Conservation (phyloP, 2,113 vertebrate genomes). For the Canis aureus region DNA sequence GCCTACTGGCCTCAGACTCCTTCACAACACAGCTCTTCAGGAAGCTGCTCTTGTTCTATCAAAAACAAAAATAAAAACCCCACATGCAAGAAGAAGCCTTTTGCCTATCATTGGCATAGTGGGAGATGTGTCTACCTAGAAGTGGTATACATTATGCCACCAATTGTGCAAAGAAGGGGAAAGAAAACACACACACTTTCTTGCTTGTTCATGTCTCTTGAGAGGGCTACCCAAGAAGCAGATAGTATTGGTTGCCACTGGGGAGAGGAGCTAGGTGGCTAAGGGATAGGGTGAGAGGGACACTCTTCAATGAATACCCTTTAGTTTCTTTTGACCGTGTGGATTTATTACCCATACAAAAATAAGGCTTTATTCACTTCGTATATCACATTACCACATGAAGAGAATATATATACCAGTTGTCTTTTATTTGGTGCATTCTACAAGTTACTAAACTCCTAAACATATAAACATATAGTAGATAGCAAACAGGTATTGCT, state of each 20-base stretch:
- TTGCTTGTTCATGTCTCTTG: not conserved
- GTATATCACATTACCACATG: not conserved
- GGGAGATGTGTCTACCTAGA: not conserved
- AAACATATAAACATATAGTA: not conserved
- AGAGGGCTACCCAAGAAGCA: slow-evolving; percentile 17
- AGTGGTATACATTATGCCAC: not conserved
- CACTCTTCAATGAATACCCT: not conserved
- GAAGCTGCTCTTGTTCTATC: not conserved
- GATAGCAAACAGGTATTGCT: not conserved
- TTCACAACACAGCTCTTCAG: slow-evolving; percentile 25
- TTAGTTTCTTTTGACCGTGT: slow-evolving; percentile 37
- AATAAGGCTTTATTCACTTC: slow-evolving; percentile 34
- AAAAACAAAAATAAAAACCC: not conserved
- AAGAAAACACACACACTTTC: not conserved
- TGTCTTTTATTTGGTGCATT: slow-evolving; percentile 51
- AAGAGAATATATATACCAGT: slow-evolving; percentile 5
- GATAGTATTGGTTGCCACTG: not conserved
- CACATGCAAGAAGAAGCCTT: not conserved
- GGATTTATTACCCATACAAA: slow-evolving; percentile 55
- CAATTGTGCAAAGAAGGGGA: not conserved
- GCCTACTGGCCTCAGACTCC: not conserved
- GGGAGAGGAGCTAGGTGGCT: not conserved
- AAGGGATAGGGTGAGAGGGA: not conserved
- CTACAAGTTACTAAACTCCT: not conserved
- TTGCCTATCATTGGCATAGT: not conserved